phyloP scores from a whole-genome alignment of 1,140 invertebrate species.

The Ectropis grisescens region DNA sequence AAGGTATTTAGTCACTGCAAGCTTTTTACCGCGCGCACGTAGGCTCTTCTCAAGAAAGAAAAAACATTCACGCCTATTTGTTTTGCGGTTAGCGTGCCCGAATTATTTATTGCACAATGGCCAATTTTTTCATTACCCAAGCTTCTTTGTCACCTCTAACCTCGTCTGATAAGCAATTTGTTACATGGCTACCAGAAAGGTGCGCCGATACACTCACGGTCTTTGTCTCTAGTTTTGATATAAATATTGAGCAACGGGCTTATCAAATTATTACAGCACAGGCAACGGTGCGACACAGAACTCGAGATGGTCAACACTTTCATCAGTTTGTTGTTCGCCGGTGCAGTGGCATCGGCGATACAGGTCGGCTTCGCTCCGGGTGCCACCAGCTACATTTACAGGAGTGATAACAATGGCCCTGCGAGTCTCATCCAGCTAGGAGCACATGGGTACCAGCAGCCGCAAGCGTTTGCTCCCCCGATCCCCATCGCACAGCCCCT shows the following conservation, averaged over 20 bases:
- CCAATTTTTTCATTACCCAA: slow-evolving; percentile 42
- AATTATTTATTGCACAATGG: slow-evolving; percentile 28
- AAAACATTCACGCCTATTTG: slow-evolving; percentile 32
- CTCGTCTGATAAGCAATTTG: slow-evolving; percentile 54
- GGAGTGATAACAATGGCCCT: slow-evolving; percentile 64
- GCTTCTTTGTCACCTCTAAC: slow-evolving; percentile 61
- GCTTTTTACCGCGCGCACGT: too few species aligned
- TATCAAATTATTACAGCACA: slow-evolving; percentile 54
- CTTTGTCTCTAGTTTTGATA: slow-evolving; percentile 49
- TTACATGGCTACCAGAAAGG: slow-evolving; percentile 63
- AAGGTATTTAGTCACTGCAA: too few species aligned
- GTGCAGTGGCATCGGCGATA: slow-evolving; percentile 26
- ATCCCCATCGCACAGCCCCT: slow-evolving; percentile 30
- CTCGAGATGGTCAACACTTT: slow-evolving; percentile 41
- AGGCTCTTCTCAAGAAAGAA: slow-evolving; percentile 17
- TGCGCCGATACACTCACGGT: slow-evolving; percentile 40
- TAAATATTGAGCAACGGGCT: slow-evolving; percentile 62
- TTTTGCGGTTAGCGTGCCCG: slow-evolving; percentile 19
- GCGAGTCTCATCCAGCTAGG: slow-evolving; percentile 61
- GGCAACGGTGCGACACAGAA: slow-evolving; percentile 34
- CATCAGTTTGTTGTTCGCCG: slow-evolving; percentile 26
- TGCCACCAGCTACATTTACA: slow-evolving; percentile 66
- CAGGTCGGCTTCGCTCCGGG: slow-evolving; percentile 36
- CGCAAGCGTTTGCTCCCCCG: slow-evolving; percentile 27
- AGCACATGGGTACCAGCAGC: slow-evolving; percentile 39